Evolutionary conservation across 92 coral and sea anemone genomes (phyloP), one percentile per base, ranked within the genome.

Genomic region (Virgularia gustaviana): DNA sequence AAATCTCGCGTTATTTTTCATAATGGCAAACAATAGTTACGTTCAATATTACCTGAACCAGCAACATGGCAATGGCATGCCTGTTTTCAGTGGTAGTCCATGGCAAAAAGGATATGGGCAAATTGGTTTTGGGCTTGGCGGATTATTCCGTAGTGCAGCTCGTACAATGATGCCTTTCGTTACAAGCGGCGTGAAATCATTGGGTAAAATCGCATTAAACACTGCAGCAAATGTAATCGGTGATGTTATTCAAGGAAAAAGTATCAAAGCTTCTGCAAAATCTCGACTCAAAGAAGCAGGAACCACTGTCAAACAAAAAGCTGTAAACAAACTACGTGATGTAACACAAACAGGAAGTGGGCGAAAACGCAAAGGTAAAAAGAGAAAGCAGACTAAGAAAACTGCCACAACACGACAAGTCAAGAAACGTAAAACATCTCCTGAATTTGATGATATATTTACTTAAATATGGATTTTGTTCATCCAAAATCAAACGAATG

Each of bases 71-170:
- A 12, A 38, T 34, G 36, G 66, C 2, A 53, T 54, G 49, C 34
- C 70, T 29, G 78, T 72, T 2, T 72, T 72, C 42, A 6, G 29
- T 4, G 73, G 79, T 25, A 11, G 19, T 6, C 79, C 60, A 12
- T 35, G 54, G 62, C 63, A 54, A n/a, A 13, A 11, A 1, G 77
- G 83, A 10, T 34, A 52, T 47, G 83, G 83, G 33, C 79, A 54
- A 54, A 54, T 2, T 6, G 79, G 79, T 2, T 74, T 36, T 23
- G 79, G 79, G 7, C 16, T 74, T 0, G 79, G 79, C 2, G 19
- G 36, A 35, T 37, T 74, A 32, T 74, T 74, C 35, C 30, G 47
- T 24, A 36, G 36, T 36, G 56, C 59, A 0, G 32, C 60, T 13
- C 32, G 79, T 20, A 61, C 31, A 13, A 42, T 54, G 16, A 25